A percentile compares a stretch with the other conserved stretches of the same genome.
Conservation (phyloP, 2,113 vertebrate species). For the Oceanodroma tethys region DNA sequence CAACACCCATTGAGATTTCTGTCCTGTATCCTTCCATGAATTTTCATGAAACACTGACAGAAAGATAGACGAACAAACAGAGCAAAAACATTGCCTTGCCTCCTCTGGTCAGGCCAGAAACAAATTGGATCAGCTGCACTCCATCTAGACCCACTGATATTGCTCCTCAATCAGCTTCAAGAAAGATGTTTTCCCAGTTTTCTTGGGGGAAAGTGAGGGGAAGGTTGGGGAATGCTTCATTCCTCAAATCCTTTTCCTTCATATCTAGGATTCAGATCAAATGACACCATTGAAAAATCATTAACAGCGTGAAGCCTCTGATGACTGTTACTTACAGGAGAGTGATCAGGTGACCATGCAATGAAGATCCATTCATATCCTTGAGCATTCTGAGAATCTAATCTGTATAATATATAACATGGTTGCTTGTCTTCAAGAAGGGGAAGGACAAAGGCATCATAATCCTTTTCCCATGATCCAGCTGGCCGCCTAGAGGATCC, state of each 20-base stretch:
- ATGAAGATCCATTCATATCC: slow-evolving; percentile 96
- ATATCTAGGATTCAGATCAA: neutral
- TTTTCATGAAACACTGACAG: neutral
- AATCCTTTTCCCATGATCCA: slow-evolving; percentile 91
- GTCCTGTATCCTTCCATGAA: neutral
- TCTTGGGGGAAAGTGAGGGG: neutral
- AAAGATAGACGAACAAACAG: neutral
- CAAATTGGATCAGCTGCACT: neutral
- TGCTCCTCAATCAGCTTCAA: neutral
- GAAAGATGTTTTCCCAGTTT: neutral
- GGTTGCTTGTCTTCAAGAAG: slow-evolving; percentile 88
- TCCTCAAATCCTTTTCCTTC: neutral
- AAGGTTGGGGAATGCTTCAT: neutral
- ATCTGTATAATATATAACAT: slow-evolving; percentile 89
- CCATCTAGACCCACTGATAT: neutral
- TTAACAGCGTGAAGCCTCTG: neutral
- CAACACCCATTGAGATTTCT: neutral
- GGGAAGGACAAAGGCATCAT: slow-evolving; percentile 85
- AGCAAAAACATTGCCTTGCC: neutral
- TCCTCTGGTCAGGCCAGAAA: neutral
- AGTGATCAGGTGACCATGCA: slow-evolving; percentile 92
- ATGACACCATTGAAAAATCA: neutral
- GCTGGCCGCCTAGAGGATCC: slow-evolving; percentile 76
- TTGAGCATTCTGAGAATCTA: slow-evolving; percentile 94
- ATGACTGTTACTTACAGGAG: slow-evolving; percentile 80